Evolutionary conservation across 92 coral and sea anemone species (phyloP).

Genomic region (Paramuricea clavata): DNA sequence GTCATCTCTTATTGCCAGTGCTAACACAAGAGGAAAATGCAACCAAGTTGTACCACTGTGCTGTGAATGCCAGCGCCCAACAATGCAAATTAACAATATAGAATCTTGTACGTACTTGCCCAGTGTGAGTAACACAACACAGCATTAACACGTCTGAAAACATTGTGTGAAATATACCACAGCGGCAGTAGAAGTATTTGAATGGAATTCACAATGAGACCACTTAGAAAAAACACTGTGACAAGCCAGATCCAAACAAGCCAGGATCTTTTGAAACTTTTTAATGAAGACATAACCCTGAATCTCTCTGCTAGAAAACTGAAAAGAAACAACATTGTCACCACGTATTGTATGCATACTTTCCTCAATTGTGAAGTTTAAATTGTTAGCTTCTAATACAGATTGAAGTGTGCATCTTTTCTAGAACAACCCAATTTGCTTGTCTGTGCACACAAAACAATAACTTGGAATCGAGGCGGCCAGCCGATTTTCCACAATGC

Average conservation of each 20-base stretch:
- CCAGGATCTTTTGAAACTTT: constrained; percentile 68
- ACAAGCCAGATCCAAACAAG: constrained; percentile 88
- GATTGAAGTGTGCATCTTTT: too few relatives aligned
- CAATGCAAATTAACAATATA: background rate
- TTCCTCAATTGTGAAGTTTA: too few relatives aligned
- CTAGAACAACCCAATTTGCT: too few relatives aligned
- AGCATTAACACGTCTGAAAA: constrained; percentile 87
- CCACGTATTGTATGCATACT: too few relatives aligned
- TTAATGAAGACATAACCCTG: constrained; percentile 1
- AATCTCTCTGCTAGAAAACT: background rate
- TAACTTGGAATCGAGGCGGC: too few relatives aligned
- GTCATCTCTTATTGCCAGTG: too few relatives aligned
- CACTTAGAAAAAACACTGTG: constrained; percentile 84
- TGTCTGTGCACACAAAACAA: too few relatives aligned
- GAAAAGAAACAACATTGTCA: too few relatives aligned
- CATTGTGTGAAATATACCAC: constrained; percentile 79
- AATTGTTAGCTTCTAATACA: too few relatives aligned
- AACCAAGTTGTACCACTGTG: too few relatives aligned
- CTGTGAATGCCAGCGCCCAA: background rate
- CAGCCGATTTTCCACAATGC: too few relatives aligned
- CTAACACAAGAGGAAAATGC: too few relatives aligned
- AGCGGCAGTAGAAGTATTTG: constrained; percentile 82
- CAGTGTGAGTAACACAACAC: constrained; percentile 85
- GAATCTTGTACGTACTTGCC: constrained; percentile 82
- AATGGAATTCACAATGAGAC: constrained; percentile 79